Evolutionary conservation across 2,888 invertebrate species (phyloP).

Genomic region (Drosophila parthenogenetica): DNA sequence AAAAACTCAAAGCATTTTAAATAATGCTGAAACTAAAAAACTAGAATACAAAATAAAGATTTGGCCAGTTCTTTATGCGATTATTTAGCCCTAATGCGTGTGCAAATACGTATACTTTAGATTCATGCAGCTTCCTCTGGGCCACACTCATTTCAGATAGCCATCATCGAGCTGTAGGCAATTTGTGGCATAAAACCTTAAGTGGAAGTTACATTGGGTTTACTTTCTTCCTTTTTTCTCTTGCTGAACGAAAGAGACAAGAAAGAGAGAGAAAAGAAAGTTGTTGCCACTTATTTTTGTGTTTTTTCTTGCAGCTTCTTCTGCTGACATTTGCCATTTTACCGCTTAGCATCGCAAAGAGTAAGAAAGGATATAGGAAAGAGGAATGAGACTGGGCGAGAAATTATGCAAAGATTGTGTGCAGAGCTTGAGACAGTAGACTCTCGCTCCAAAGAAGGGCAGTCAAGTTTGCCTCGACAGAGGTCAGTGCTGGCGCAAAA

Average conservation of each 20-base stretch:
- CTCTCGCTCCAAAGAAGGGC: slow-evolving; percentile 27
- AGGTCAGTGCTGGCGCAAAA: slow-evolving; percentile 48
- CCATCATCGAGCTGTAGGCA: slow-evolving; percentile 48
- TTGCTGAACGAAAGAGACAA: slow-evolving; percentile 21
- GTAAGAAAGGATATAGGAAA: neutral
- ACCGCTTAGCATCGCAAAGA: slow-evolving; percentile 38
- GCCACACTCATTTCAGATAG: slow-evolving; percentile 47
- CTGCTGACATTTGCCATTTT: slow-evolving; percentile 66
- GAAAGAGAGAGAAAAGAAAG: slow-evolving; percentile 28
- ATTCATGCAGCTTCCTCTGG: slow-evolving; percentile 2
- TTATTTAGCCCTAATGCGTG: slow-evolving; percentile 45
- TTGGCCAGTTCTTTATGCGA: slow-evolving; percentile 15
- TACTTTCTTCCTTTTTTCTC: slow-evolving; percentile 5
- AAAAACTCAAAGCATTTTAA: neutral
- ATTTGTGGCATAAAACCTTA: slow-evolving; percentile 40
- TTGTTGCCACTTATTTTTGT: slow-evolving; percentile 43
- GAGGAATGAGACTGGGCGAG: neutral
- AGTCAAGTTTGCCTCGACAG: slow-evolving; percentile 55
- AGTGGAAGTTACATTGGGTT: slow-evolving; percentile 25
- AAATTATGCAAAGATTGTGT: slow-evolving; percentile 79
- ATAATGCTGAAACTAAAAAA: neutral
- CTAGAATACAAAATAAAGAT: slow-evolving; percentile 1
- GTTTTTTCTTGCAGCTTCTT: slow-evolving; percentile 31
- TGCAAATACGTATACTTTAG: slow-evolving; percentile 50
- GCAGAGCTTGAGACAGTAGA: slow-evolving; percentile 59